Evolutionary conservation across 2,113 vertebrate species (phyloP), one percentile per base, ranked within the genome.

Genomic region (Acanthochromis polyacanthus): DNA sequence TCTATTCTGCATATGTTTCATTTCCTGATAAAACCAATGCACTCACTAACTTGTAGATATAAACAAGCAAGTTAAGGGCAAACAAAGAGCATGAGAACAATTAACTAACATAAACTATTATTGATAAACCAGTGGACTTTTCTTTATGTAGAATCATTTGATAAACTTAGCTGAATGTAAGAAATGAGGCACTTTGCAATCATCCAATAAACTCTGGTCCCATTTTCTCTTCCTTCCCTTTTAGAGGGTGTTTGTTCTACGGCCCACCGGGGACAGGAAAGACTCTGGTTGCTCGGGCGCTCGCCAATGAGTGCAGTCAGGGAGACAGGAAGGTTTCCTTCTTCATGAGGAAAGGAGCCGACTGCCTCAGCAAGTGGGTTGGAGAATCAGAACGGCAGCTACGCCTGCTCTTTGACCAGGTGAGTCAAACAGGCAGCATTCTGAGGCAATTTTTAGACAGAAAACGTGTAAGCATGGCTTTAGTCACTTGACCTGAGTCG

Each of bases 301-400:
- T 99, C 85, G 98, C 98, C 88, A 99, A 98, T 20, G 98, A 99
- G 94, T 99, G 98, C 92, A 97, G 97, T 92, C 96, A 98, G 88
- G 98, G 98, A 77, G 97, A 99, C 85, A 96, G 94, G 89, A 99
- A 99, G 68, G 97, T 99, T 87, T 97, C 98, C 64, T 99, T 99
- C 92, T 99, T 99, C 88, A 99, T 99, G 98, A 95, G 98, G 89
- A 99, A 99, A 95, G 98, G 98, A 92, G 98, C 98, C 2, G 98
- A 99, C 93, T 99, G 98, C 93, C 96, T 99, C 89, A 99, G 98
- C 95, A 99, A 99, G 88, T 99, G 98, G 98, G 98, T 99, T 55
- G 98, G 98, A 38, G 98, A 99, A 93, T 99, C 98, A 16, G 98
- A 99, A 93, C 94, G 98, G 55, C 98, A 99, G 89, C 96, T 99